phyloP scores from a whole-genome alignment of 2,888 invertebrate genomes.

The Pteria penguin region DNA sequence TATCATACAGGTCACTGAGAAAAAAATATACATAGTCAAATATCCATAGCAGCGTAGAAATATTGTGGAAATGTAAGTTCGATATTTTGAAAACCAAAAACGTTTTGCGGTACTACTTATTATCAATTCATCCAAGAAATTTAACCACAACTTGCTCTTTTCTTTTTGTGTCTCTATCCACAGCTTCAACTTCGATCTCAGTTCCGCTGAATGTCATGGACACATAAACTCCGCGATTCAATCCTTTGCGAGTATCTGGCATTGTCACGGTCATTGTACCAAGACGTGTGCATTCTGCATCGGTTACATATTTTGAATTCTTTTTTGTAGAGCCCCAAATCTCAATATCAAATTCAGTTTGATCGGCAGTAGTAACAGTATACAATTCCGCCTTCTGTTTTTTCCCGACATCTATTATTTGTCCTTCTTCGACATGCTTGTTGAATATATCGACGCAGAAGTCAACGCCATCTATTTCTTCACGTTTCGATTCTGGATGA shows the following conservation, averaged over 20 bases:
- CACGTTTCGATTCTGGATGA: slow-evolving; percentile 38
- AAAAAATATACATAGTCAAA: too few species aligned
- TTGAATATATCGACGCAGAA: slow-evolving; percentile 15
- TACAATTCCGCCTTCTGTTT: not conserved
- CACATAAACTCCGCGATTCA: slow-evolving; percentile 24
- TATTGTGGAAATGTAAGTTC: too few species aligned
- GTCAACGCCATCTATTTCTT: not conserved
- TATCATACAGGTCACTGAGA: too few species aligned
- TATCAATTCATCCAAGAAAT: too few species aligned
- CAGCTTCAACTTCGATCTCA: too few species aligned
- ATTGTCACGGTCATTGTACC: slow-evolving; percentile 44
- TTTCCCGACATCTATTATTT: slow-evolving; percentile 9
- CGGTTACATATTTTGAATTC: slow-evolving; percentile 41
- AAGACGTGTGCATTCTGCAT: slow-evolving; percentile 31
- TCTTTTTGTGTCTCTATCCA: too few species aligned
- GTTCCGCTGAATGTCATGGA: too few species aligned
- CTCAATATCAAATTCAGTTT: slow-evolving; percentile 14
- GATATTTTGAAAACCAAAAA: too few species aligned
- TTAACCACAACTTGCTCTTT: too few species aligned
- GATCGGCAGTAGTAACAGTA: not conserved
- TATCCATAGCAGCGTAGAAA: too few species aligned
- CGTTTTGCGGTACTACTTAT: too few species aligned
- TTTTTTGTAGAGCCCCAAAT: slow-evolving; percentile 28
- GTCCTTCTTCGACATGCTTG: slow-evolving; percentile 28
- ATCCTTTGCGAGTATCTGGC: slow-evolving; percentile 38